These are phyloP conservation scores for Hirtodrosophila trivittata DNA, from an alignment of 2,888 invertebrate genomes.

Conservation along the genomic window DNA sequence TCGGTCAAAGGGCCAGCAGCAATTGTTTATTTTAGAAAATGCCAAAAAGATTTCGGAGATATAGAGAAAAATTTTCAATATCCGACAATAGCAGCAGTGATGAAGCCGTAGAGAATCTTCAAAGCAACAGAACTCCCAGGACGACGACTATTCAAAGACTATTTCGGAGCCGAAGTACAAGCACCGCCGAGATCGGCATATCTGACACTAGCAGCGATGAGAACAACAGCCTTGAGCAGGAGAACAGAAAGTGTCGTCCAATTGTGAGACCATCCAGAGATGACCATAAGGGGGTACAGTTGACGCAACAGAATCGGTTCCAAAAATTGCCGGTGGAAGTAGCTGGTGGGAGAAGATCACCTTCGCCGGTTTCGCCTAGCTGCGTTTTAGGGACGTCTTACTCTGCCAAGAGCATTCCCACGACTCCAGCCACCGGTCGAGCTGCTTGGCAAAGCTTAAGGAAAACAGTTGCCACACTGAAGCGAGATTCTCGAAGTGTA, in stretches of 20 bases:
- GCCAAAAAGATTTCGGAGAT: conserved; percentile 33
- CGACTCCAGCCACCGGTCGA: background rate
- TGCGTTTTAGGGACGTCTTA: background rate
- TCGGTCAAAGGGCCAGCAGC: background rate
- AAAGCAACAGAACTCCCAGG: conserved; percentile 1
- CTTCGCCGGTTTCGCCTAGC: background rate
- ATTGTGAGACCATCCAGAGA: background rate
- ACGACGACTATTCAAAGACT: conserved; percentile 23
- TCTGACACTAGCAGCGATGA: conserved; percentile 44
- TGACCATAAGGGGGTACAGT: conserved; percentile 3
- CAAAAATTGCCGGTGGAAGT: conserved; percentile 23
- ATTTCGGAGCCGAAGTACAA: background rate
- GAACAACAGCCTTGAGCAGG: background rate
- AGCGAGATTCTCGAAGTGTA: conserved; percentile 2
- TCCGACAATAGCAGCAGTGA: conserved; percentile 25
- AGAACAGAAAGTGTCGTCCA: conserved; percentile 3
- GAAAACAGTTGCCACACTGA: conserved; percentile 7
- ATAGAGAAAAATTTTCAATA: background rate
- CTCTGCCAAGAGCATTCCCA: background rate
- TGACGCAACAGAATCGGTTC: conserved; percentile 26
- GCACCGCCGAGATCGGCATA: conserved; percentile 1
- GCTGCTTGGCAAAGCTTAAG: conserved; percentile 15
- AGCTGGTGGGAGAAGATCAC: background rate
- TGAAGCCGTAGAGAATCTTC: background rate
- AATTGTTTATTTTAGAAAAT: conserved; percentile 16